Evolutionary conservation across 1,140 invertebrate species (phyloP), one percentile per base, ranked within the genome.

Genomic region (Platyscapa corneri): DNA sequence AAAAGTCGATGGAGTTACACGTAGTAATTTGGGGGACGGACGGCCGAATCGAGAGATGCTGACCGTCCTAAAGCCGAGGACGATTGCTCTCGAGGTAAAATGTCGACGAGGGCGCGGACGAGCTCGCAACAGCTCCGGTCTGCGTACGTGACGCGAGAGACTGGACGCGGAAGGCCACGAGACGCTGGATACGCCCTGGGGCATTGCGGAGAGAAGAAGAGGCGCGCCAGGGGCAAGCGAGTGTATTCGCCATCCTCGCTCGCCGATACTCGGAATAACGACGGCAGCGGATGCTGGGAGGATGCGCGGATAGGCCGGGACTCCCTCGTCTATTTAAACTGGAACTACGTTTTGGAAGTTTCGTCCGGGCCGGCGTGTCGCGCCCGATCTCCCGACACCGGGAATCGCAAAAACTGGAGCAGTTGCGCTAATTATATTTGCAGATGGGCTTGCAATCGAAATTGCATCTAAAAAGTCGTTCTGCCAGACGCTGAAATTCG

Each of bases 11-110:
- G 65, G 27, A 42, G 42, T 64, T 72, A 74, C 42, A 74, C 70
- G 7, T 42, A 32, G 75, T 76, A 76, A 76, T 76, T 53, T 53
- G 30, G 30, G 18, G 3, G 14, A 34, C 30, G 30, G 64, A 14
- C 2, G 42, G 42, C 0, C 2, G 27, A n/a, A 27, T 23, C 34
- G 16, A 12, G 67, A 72, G 67, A 23, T 20, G 16, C 18, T 30
- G 67, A 72, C 20, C 18, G 16, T 53, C 6, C 49, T 53, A 39
- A 23, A 39, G 18, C 34, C 67, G 34, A 20, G 37, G 32, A 65
- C 56, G 77, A 79, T 79, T 79, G 27, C 77, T 42, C 12, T 12
- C 60, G 10, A 27, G 8, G 10, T 42, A 65, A 67, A 78, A 79
- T 20, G 77, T 12, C 16, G 32, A 79, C 16, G 32, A 79, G 16